These are phyloP conservation scores for Euproctis similis DNA, from an alignment of 2,888 invertebrate species.

Conservation along the genomic window DNA sequence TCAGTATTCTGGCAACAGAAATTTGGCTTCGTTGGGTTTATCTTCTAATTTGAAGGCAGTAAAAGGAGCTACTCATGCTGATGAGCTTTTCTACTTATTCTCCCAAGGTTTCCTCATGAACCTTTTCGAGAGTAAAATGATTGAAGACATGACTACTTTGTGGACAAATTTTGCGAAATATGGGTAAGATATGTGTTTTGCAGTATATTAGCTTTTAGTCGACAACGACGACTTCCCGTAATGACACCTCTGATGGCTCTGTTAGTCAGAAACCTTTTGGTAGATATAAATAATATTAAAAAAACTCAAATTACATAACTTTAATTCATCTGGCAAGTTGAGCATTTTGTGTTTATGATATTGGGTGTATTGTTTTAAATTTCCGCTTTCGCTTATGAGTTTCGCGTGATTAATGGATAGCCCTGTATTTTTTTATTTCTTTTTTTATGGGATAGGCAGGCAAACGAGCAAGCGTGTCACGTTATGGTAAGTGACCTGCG, in stretches of 20 bases:
- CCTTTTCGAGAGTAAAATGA: slow-evolving; percentile 43
- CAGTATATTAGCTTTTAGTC: neutral
- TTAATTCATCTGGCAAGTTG: too few relatives aligned
- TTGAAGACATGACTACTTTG: slow-evolving; percentile 42
- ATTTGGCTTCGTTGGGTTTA: slow-evolving; percentile 29
- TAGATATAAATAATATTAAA: neutral
- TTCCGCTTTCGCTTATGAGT: too few relatives aligned
- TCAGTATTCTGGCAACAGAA: slow-evolving; percentile 42
- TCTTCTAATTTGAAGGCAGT: slow-evolving; percentile 21
- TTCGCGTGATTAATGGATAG: too few relatives aligned
- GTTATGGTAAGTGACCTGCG: too few relatives aligned
- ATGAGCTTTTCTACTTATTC: slow-evolving; percentile 57
- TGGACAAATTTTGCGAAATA: slow-evolving; percentile 63
- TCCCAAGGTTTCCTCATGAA: slow-evolving; percentile 30
- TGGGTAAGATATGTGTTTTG: slow-evolving; percentile 41
- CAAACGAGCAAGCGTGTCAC: too few relatives aligned
- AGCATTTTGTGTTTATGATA: too few relatives aligned
- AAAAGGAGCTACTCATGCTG: slow-evolving; percentile 50
- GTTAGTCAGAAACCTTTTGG: too few relatives aligned
- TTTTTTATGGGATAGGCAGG: too few relatives aligned
- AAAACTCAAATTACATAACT: neutral
- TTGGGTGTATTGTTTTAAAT: too few relatives aligned
- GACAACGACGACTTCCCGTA: too few relatives aligned
- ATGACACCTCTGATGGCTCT: too few relatives aligned
- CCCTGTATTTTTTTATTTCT: too few relatives aligned